A percentile compares a stretch with the other conserved stretches of the same genome.
These are phyloP conservation scores for Clarias platycephalus DNA, from an alignment of 2,797 vertebrate genomes.

Conservation along the genomic window DNA sequence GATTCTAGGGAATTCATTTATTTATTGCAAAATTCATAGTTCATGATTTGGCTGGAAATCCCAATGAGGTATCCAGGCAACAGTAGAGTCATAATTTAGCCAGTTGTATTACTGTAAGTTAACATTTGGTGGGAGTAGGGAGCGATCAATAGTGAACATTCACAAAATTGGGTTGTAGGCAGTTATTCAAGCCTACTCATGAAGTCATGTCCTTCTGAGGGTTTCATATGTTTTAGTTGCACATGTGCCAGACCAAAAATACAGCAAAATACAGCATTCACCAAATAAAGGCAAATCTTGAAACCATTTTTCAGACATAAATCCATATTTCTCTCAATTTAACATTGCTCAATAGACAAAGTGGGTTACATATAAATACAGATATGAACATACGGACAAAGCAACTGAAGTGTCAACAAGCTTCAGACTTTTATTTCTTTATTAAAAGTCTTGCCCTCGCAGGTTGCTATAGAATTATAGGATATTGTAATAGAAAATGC, in stretches of 20 bases:
- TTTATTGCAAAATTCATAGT: background rate
- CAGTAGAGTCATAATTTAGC: background rate
- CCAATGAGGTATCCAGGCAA: background rate
- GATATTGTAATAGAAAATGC: conserved; percentile 20
- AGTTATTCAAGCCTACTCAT: background rate
- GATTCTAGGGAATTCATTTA: background rate
- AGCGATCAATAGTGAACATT: background rate
- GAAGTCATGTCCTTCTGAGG: background rate
- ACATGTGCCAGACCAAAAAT: background rate
- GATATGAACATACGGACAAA: background rate
- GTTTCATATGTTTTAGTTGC: background rate
- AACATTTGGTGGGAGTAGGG: background rate
- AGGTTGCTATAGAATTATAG: background rate
- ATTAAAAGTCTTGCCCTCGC: background rate
- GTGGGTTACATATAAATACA: background rate
- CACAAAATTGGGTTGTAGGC: background rate
- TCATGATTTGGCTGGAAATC: background rate
- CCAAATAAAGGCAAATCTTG: background rate
- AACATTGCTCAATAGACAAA: background rate
- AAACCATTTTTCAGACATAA: background rate
- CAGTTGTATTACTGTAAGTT: background rate
- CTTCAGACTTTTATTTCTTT: background rate
- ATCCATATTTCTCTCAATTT: background rate
- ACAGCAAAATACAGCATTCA: background rate
- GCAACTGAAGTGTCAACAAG: background rate